A percentile compares a stretch with the other conserved stretches of the same genome.
Conservation (phyloP, 2,797 vertebrate species). For the Platalea minor region DNA sequence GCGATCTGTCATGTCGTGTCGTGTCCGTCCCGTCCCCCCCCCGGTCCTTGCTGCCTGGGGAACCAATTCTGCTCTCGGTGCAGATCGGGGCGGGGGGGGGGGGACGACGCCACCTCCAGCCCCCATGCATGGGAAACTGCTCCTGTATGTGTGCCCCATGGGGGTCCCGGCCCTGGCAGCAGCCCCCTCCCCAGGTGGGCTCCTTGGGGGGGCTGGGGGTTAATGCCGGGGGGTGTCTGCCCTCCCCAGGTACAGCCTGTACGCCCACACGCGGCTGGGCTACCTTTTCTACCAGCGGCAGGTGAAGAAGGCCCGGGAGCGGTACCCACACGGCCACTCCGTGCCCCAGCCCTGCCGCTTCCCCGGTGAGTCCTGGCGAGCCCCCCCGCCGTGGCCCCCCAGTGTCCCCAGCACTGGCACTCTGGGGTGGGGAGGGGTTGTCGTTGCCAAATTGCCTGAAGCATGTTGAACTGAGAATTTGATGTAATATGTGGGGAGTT, state of each 20-base stretch:
- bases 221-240: not conserved
- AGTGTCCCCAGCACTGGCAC: not conserved
- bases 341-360: conserved; percentile 78
- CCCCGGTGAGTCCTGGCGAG: conserved; percentile 76
- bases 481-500: not conserved
- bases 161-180: not conserved
- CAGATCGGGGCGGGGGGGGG: not conserved
- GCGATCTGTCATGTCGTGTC: not conserved
- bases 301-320: conserved; percentile 88
- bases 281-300: conserved; percentile 94
- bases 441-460: fast-evolving
- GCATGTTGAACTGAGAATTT: not conserved
- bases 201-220: not conserved
- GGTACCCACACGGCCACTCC: conserved; percentile 88
- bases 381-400: fast-evolving
- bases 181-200: not conserved
- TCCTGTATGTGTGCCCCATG: too few relatives aligned
- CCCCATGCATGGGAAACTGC: fast-evolving
- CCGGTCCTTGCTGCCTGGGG: not conserved
- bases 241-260: conserved; percentile 87
- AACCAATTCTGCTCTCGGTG: not conserved
- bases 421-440: not conserved
- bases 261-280: conserved; percentile 89
- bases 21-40: too few relatives aligned
- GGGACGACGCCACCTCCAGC: not conserved